phyloP scores from a whole-genome alignment of 2,113 vertebrate species.

The Montifringilla adamsi region DNA sequence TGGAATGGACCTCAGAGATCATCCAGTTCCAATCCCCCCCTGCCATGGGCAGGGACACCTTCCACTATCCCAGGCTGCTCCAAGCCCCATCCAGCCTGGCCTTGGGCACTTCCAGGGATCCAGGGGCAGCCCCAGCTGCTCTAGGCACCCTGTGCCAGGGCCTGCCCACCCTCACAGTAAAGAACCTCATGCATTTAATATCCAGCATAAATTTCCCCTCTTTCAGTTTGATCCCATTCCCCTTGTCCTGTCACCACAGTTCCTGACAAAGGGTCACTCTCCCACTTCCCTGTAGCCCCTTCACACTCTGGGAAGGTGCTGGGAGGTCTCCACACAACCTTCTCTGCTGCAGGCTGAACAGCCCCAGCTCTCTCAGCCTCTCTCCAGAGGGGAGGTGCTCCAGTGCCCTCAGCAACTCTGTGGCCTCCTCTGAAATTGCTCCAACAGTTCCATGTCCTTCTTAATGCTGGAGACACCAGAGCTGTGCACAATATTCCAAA shows the following conservation, averaged over 20 bases:
- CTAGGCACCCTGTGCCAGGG: neutral
- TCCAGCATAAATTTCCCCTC: neutral
- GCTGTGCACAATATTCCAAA: neutral
- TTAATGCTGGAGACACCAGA: neutral
- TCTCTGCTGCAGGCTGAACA: neutral
- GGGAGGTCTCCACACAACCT: neutral
- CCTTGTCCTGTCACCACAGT: neutral
- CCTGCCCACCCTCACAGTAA: fast-evolving
- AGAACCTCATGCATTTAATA: neutral
- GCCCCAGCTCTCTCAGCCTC: neutral
- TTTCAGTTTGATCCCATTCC: neutral
- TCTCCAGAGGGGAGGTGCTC: neutral
- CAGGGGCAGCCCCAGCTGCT: neutral
- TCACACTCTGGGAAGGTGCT: neutral
- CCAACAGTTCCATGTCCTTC: neutral
- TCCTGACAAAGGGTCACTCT: neutral
- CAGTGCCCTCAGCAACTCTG: neutral
- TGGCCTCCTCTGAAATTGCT: neutral
- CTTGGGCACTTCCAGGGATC: neutral
- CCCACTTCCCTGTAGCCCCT: fast-evolving
- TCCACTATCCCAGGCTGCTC: fast-evolving
- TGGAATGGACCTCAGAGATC: neutral
- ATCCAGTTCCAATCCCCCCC: neutral
- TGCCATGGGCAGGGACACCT: neutral
- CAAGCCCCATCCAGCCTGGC: fast-evolving